Conservation (phyloP, 2,888 invertebrate genomes). For the Apamea sordens region DNA sequence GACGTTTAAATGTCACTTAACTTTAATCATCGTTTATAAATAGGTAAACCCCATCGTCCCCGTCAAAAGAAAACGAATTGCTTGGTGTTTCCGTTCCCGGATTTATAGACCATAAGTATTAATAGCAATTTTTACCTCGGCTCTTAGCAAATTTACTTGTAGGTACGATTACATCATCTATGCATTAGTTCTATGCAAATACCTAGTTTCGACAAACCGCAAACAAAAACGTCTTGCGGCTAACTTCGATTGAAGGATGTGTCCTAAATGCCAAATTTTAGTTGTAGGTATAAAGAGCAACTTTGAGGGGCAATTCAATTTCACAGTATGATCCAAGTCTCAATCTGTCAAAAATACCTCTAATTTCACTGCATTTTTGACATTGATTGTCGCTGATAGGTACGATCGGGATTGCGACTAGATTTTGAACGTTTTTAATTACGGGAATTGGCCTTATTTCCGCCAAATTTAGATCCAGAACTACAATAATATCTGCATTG, state of each 20-base stretch:
- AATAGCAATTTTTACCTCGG: background rate
- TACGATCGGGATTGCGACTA: no score
- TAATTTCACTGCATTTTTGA: no score
- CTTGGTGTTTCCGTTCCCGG: background rate
- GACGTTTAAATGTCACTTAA: no score
- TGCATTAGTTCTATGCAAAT: constrained; percentile 8
- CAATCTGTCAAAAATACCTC: no score
- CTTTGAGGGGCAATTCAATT: background rate
- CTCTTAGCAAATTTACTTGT: background rate
- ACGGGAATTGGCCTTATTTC: background rate
- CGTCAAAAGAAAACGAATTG: background rate
- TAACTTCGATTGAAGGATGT: background rate
- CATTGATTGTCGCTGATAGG: no score
- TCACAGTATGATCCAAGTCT: no score
- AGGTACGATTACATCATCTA: constrained; percentile 4
- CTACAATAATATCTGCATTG: background rate
- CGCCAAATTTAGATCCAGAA: background rate
- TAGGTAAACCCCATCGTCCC: background rate
- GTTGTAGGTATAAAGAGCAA: background rate
- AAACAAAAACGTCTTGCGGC: constrained; percentile 2
- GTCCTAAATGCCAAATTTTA: background rate
- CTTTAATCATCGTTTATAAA: no score
- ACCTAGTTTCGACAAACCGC: background rate
- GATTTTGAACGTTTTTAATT: no score
- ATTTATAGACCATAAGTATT: background rate